Conservation (phyloP, 2,888 invertebrate genomes). For the Herminia tarsipennalis region DNA sequence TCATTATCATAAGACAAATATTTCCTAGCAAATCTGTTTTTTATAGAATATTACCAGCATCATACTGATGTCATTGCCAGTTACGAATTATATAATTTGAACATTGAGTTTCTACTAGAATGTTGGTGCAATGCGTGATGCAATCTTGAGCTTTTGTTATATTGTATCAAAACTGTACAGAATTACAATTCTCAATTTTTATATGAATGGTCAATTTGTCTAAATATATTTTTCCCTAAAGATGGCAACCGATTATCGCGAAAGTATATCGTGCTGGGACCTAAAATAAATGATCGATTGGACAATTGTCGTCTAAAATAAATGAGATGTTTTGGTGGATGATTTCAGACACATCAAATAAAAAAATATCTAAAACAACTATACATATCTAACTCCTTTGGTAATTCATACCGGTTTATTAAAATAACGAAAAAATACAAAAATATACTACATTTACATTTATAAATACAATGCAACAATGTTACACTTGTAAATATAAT, state of each 20-base stretch:
- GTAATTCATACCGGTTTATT: conserved; percentile 82
- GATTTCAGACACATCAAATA: conserved; percentile 46
- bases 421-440: conserved; percentile 65
- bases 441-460: conserved; percentile 58
- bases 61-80: conserved; percentile 27
- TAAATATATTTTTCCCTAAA: conserved; percentile 66
- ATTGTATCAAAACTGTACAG: conserved; percentile 64
- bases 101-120: conserved; percentile 34
- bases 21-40: conserved; percentile 49
- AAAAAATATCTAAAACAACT: conserved; percentile 76
- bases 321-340: conserved; percentile 35
- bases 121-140: conserved; percentile 38
- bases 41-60: conserved; percentile 42
- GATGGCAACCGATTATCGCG: conserved; percentile 52
- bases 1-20: conserved; percentile 62
- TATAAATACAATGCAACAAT: conserved; percentile 65
- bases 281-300: conserved; percentile 49
- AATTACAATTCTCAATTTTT: conserved; percentile 46
- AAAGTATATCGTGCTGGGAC: conserved; percentile 45
- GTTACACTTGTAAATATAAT: conserved; percentile 62
- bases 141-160: conserved; percentile 66
- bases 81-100: conserved; percentile 33
- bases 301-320: conserved; percentile 24
- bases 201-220: conserved; percentile 58
- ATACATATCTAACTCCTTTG: conserved; percentile 82